A percentile compares a stretch with the other conserved stretches of the same genome.
phyloP scores from a whole-genome alignment of 2,888 invertebrate genomes.

The Agrilus biguttatus region DNA sequence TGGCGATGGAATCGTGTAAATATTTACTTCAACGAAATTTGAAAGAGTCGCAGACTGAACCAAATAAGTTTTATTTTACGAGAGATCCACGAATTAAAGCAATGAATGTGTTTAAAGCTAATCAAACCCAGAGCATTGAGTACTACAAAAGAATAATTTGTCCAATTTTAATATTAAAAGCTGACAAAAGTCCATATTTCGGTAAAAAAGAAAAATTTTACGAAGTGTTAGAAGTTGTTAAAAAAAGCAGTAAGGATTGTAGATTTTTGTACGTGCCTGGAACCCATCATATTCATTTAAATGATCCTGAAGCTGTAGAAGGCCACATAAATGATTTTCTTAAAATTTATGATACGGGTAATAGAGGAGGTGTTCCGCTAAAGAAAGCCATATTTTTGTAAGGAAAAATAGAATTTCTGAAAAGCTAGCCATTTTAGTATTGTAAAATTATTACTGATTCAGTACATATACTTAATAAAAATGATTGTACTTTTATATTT shows the following conservation, averaged over 20 bases:
- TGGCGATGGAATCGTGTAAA: slow-evolving; percentile 37
- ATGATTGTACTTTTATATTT: too few species aligned
- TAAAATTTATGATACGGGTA: slow-evolving; percentile 19
- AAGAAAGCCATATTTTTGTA: too few species aligned
- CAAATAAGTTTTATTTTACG: slow-evolving; percentile 44
- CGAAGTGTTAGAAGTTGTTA: not conserved
- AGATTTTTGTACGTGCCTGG: slow-evolving; percentile 1
- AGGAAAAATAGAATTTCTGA: too few species aligned
- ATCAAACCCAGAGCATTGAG: slow-evolving; percentile 36
- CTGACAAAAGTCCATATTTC: slow-evolving; percentile 23
- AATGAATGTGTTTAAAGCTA: slow-evolving; percentile 32
- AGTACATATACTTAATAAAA: too few species aligned
- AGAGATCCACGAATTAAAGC: slow-evolving; percentile 48
- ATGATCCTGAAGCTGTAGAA: slow-evolving; percentile 7
- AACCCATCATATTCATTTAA: slow-evolving; percentile 10
- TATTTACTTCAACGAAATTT: slow-evolving; percentile 40
- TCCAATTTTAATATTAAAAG: slow-evolving; percentile 48
- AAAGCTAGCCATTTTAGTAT: too few species aligned
- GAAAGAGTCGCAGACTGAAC: slow-evolving; percentile 34
- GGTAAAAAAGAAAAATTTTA: not conserved
- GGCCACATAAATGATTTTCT: slow-evolving; percentile 7
- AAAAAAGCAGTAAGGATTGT: not conserved
- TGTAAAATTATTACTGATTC: too few species aligned
- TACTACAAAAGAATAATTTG: slow-evolving; percentile 39
- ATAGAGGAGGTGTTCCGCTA: not conserved